phyloP scores from a whole-genome alignment of 2,888 invertebrate species.

The Brachypterus glaber region DNA sequence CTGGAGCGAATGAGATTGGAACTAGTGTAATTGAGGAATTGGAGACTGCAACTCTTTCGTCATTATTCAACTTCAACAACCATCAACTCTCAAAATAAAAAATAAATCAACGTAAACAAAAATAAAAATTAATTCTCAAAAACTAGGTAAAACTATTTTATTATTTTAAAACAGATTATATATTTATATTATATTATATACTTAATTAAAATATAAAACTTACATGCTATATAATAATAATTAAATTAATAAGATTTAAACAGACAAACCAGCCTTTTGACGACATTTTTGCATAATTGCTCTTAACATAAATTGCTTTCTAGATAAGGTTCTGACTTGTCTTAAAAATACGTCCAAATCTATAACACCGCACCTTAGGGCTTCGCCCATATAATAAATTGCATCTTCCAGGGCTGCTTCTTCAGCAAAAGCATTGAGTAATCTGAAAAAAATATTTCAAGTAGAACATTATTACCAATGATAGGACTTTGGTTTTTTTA shows the following conservation, averaged over 20 bases:
- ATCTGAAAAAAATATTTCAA: no score
- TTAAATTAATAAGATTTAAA: slow-evolving; percentile 40
- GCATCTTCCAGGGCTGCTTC: slow-evolving; percentile 98
- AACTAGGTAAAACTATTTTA: no score
- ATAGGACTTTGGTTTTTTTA: no score
- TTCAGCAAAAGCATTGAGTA: slow-evolving; percentile 90
- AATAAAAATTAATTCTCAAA: not conserved
- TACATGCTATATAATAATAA: slow-evolving; percentile 4
- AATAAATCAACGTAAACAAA: no score
- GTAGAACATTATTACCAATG: no score
- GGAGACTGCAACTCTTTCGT: no score
- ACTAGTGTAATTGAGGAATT: no score
- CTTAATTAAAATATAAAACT: slow-evolving; percentile 4
- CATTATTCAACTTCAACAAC: no score
- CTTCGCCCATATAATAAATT: slow-evolving; percentile 96
- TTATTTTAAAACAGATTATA: no score
- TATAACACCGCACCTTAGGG: slow-evolving; percentile 81
- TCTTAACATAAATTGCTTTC: slow-evolving; percentile 91
- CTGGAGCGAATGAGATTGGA: no score
- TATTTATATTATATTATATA: slow-evolving; percentile 3
- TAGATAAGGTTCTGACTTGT: slow-evolving; percentile 88
- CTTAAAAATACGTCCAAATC: slow-evolving; percentile 94
- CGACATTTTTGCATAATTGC: slow-evolving; percentile 96
- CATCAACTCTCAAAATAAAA: no score
- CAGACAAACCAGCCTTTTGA: slow-evolving; percentile 80